phyloP scores from a whole-genome alignment of 2,797 vertebrate genomes.

The Carapus acus region DNA sequence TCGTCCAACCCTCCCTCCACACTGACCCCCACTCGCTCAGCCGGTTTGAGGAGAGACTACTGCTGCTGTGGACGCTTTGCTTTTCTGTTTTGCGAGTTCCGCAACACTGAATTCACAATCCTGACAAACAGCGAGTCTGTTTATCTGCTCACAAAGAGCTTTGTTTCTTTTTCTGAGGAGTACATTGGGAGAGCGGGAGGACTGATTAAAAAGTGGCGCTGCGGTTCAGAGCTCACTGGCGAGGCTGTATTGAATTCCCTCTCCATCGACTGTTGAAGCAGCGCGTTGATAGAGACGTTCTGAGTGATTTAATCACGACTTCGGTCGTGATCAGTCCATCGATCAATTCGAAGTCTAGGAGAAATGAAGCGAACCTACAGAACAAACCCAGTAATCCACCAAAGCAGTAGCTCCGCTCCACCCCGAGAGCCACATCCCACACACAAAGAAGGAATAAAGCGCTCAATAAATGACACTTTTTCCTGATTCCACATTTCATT shows the following conservation, averaged over 20 bases:
- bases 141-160: too few species aligned
- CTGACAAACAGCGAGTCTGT: too few species aligned
- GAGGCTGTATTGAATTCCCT: too few species aligned
- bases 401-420: background rate
- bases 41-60: background rate
- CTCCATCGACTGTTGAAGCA: too few species aligned
- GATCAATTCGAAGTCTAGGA: background rate
- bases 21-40: constrained; percentile 6
- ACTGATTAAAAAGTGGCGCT: too few species aligned
- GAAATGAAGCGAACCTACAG: background rate
- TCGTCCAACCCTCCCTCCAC: constrained; percentile 16
- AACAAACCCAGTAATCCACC: background rate
- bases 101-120: too few species aligned
- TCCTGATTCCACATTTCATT: background rate
- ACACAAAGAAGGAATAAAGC: background rate
- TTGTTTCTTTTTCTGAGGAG: too few species aligned
- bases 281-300: too few species aligned
- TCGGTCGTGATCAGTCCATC: background rate
- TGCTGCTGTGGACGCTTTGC: too few species aligned
- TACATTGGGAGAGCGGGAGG: too few species aligned
- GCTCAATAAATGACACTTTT: background rate
- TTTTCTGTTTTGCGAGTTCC: too few species aligned
- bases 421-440: background rate
- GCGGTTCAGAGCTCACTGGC: too few species aligned
- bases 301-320: background rate